Evolutionary conservation across 2,888 invertebrate genomes (phyloP), one percentile per base, ranked within the genome.

Genomic region (Drosophila formosana): DNA sequence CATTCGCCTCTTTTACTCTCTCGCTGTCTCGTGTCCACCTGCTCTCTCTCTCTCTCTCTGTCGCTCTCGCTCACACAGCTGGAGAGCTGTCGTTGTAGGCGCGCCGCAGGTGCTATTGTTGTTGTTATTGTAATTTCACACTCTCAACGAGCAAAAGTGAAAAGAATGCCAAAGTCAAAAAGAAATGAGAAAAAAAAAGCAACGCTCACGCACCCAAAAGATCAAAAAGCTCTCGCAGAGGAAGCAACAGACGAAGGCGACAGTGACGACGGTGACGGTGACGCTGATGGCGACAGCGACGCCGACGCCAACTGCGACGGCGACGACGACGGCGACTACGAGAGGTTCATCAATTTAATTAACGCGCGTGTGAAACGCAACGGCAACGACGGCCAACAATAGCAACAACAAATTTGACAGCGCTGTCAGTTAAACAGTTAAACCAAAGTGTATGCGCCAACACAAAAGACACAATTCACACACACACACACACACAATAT

Each of bases 101-200:
- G 70, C 64, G 79, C 65, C 71, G 71, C 82, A 79, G 77, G 80
- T 81, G 69, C 84, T 74, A 71, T 73, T 73, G 83, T 81, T 82
- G 71, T 70, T 82, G 71, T 70, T 78, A 61, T 78, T 79, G 86
- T 80, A 70, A 69, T 76, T 80, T 85, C 86, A 76, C 82, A 82
- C 82, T 82, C 81, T 64, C 76, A 53, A 28, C 60, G 23, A 47
- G 64, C 53, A 72, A 83, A 82, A 82, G 82, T 82, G 82, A 82
- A 82, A 82, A 82, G 82, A 82, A 82, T 80, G 61, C 58, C 13
- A 46, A 37, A 56, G 60, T 32, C 13, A 34, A 47, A 62, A 47
- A 46, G 8, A 34, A 9, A 4, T 7, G 3, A 41, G 25, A 9
- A 74, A 66, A 66, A 50, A 37, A 58, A 52, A 58, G 49, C 28